phyloP scores from a whole-genome alignment of 2,888 invertebrate genomes.

The Melinaea menophilus region DNA sequence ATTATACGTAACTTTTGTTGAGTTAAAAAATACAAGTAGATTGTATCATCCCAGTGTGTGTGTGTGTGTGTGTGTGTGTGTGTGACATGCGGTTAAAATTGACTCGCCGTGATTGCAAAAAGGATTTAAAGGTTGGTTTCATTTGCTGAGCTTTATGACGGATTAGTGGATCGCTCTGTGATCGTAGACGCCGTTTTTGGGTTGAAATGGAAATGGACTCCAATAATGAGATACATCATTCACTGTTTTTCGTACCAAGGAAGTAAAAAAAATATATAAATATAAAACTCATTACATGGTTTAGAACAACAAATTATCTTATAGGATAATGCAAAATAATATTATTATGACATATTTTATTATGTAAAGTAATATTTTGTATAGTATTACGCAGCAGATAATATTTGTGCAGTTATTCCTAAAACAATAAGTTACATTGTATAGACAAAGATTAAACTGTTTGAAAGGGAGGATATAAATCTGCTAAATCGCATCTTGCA shows the following conservation, averaged over 20 bases:
- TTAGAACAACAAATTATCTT: constrained; percentile 40
- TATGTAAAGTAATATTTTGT: too few species aligned
- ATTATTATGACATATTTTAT: constrained; percentile 51
- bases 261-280: constrained; percentile 20
- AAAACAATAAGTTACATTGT: too few species aligned
- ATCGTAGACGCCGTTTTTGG: constrained; percentile 26
- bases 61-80: too few species aligned
- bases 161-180: constrained; percentile 23
- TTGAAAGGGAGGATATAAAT: too few species aligned
- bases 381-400: too few species aligned
- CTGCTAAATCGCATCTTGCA: too few species aligned
- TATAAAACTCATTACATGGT: constrained; percentile 18
- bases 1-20: too few species aligned
- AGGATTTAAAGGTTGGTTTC: constrained; percentile 23
- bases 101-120: constrained; percentile 17
- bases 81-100: neutral
- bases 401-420: constrained; percentile 8
- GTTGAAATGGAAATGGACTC: constrained; percentile 25
- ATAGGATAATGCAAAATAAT: neutral
- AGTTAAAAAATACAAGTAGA: too few species aligned
- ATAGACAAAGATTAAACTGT: too few species aligned
- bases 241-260: constrained; percentile 22
- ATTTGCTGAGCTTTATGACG: constrained; percentile 18
- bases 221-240: constrained; percentile 25
- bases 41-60: too few species aligned